phyloP scores from a whole-genome alignment of 1,140 invertebrate species.

The Eubasilissa regina region DNA sequence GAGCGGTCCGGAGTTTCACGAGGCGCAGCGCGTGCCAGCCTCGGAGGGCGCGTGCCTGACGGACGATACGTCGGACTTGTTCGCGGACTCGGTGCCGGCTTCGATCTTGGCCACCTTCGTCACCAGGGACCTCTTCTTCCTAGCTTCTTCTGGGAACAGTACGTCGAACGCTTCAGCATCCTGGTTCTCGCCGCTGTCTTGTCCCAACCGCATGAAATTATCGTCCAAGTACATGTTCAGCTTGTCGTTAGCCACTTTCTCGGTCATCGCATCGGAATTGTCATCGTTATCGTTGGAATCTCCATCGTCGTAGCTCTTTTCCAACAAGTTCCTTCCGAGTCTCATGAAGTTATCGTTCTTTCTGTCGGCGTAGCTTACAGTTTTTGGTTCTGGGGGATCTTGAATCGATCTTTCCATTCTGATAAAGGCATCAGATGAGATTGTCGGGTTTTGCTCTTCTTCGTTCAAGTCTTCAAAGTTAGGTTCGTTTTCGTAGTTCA shows the following conservation, averaged over 20 bases:
- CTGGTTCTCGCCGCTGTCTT: constrained; percentile 40
- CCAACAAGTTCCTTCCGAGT: constrained; percentile 48
- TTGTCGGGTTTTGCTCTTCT: constrained; percentile 37
- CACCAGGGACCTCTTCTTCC: constrained; percentile 52
- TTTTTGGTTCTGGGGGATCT: constrained; percentile 8
- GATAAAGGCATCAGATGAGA: constrained; percentile 31
- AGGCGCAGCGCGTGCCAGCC: constrained; percentile 5
- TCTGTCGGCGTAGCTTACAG: constrained; percentile 37
- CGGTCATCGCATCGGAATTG: neutral
- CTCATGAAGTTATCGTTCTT: constrained; percentile 57
- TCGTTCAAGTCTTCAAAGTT: constrained; percentile 16
- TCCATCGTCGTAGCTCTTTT: constrained; percentile 44
- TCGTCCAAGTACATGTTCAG: constrained; percentile 48
- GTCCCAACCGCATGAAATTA: constrained; percentile 41
- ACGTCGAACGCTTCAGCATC: constrained; percentile 50
- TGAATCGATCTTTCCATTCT: constrained; percentile 44
- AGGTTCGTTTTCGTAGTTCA: constrained; percentile 45
- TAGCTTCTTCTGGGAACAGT: constrained; percentile 53
- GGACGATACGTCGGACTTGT: neutral
- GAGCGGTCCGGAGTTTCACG: constrained; percentile 21
- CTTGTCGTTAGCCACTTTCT: constrained; percentile 41
- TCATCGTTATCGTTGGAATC: constrained; percentile 12
- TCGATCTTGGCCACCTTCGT: neutral
- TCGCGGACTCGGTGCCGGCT: neutral
- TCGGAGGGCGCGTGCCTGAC: constrained; percentile 5